Percentiles rank a stretch among this genome's conserved stretches.
Conservation (phyloP, 2,888 invertebrate genomes). For the Lepidocyrtinus sp. region DNA sequence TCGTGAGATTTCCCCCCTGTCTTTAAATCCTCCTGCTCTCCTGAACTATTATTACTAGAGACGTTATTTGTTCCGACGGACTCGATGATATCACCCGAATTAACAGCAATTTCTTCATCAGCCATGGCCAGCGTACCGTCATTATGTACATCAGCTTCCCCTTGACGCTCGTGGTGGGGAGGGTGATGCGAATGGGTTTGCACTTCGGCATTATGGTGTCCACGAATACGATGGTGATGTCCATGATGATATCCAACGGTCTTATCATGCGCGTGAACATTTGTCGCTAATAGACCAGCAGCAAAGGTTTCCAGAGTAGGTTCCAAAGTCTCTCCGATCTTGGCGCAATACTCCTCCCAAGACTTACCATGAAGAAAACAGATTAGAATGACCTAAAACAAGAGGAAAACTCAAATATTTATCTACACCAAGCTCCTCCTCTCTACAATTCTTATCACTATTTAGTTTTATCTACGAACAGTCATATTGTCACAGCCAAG, state of each 20-base stretch:
- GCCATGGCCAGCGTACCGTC: conserved; percentile 19
- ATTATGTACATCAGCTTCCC: background rate
- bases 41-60: background rate
- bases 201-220: too few relatives aligned
- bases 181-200: too few relatives aligned
- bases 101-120: conserved; percentile 8
- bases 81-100: conserved; percentile 47
- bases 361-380: conserved; percentile 80
- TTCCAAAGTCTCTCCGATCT: conserved; percentile 70
- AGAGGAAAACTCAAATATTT: background rate
- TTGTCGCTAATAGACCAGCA: background rate
- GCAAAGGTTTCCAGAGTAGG: conserved; percentile 46
- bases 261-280: conserved; percentile 26
- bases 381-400: conserved; percentile 79
- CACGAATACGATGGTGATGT: too few relatives aligned
- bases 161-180: too few relatives aligned
- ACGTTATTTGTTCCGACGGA: conserved; percentile 40
- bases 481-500: conserved; percentile 99
- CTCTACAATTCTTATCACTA: background rate
- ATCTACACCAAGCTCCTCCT: background rate
- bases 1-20: conserved; percentile 27
- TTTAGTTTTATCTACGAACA: conserved; percentile 72
- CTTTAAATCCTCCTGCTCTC: conserved; percentile 22
- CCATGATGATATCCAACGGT: too few relatives aligned
- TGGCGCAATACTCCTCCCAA: conserved; percentile 73